Base-by-base conservation (phyloP, 2,888 invertebrate genomes). In the Scelioninae gen. 1 region DNA sequence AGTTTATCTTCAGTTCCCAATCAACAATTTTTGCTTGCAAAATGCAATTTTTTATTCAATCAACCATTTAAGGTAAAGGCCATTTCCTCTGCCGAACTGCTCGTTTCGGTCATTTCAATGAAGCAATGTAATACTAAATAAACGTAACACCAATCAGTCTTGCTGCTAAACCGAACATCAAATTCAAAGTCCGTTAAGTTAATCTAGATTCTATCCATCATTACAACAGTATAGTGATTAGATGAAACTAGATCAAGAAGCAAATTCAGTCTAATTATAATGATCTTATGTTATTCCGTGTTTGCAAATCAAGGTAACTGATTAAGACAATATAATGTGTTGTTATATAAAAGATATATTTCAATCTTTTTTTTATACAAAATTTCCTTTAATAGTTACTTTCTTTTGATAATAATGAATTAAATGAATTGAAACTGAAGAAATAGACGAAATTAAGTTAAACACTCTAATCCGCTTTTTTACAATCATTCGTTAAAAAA, bases 171-270 rank as follows among this genome's bases (percentile, higher is more conserved):
- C 31, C 34, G 51, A 53, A 60, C 66, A 68, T 76, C 58, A 60
- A 68, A 68, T 68, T 76, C 76, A 40, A 68, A 60, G 13, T 34
- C 49, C 10, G 58, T 66, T 68, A 60, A 76, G 60, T 76, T 60
- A 53, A 68, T 76, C 76, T 51, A 32, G 23, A 15, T 58, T 68
- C 40, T 51, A 68, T 76, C 53, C 53, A 76, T 76, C 51, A 76
- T 76, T 76, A 53, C 60, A 58, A 60, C 34, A 45, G 53, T n/a
- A 68, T 68, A 68, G 16, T 40, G 51, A 66, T 66, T 66, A 75
- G 40, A 58, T 51, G 58, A 23, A 7, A 32, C 32, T 58, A 9
- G 66, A 75, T 75, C 60, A 49, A 51, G 51, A 16, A 8, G 40
- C 29, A 31, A 29, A 38, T 49, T 74, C n/a, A 9, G 32, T 2